Base-by-base conservation (phyloP, 1,140 invertebrate genomes). In the Tribolium madens region DNA sequence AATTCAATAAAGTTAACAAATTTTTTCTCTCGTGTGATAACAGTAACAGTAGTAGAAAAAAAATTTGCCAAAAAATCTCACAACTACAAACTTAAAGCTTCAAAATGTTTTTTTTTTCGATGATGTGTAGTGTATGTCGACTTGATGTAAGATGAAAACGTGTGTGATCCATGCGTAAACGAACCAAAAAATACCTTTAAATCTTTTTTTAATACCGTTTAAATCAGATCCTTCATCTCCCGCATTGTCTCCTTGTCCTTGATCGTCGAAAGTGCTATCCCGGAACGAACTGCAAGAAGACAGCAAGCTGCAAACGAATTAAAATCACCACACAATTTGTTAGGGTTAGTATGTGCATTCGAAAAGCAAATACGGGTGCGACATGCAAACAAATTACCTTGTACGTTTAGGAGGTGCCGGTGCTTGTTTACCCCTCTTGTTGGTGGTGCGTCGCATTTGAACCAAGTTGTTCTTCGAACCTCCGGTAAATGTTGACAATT, bases 341-440 rank as follows among this genome's bases (percentile, higher is more conserved):
- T 73, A 53, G 31, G 48, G 50, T 73, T 73, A 53, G 50, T 53
- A 73, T 26, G 13, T 53, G 21, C 31, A 53, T 33, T 57, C 7
- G 3, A 12, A 17, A 42, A 42, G 18, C 6, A 18, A 18, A 42
- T 42, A 42, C 36, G 9, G n/a, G 36, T 42, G 33, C 7, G n/a
- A 53, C 17, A 57, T 42, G 69, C 10, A 31, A 14, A 52, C 68
- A 15, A 42, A 50, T 64, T 88, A 97, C 94, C 95, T 97, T 48
- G 96, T 98, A 80, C 96, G 88, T 87, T 97, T 97, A 2, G 96
- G 96, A 76, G 96, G 96, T 2, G 95, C 95, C 17, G 96, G 96
- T n/a, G 96, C 96, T 85, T 95, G 94, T 85, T 97, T 97, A 77
- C 95, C 95, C 83, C 94, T 94, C 78, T 93, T 92, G 86, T 96